Evolutionary conservation across 2,113 vertebrate species (phyloP).

Genomic region (Cichladusa arquata): DNA sequence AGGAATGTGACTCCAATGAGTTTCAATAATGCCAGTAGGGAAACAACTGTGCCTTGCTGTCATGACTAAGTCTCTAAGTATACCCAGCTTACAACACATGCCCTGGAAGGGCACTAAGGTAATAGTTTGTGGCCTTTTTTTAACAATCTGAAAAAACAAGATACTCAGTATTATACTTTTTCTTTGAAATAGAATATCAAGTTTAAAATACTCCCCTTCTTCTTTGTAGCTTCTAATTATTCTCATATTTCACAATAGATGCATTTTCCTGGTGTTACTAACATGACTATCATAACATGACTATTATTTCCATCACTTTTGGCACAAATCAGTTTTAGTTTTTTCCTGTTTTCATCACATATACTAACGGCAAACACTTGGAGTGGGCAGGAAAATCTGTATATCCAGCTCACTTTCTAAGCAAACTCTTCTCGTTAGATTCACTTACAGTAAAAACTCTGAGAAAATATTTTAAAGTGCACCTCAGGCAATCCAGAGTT

Average conservation of each 20-base stretch:
- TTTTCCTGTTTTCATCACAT: background rate
- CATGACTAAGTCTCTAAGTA: background rate
- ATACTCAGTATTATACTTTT: background rate
- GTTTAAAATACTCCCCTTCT: background rate
- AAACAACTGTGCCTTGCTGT: background rate
- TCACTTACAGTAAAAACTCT: background rate
- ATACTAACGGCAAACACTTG: background rate
- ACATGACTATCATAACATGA: background rate
- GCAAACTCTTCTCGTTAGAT: background rate
- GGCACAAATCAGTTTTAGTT: background rate
- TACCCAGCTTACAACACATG: background rate
- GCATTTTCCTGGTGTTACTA: background rate
- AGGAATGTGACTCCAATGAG: fast-evolving
- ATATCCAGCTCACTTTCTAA: background rate
- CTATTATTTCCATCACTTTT: background rate
- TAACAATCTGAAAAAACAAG: background rate
- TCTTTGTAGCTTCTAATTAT: background rate
- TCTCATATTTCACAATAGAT: background rate
- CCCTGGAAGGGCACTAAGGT: background rate
- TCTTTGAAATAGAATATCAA: background rate
- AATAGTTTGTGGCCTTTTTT: background rate
- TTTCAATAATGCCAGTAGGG: background rate
- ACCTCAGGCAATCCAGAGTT: background rate
- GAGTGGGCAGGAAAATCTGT: background rate
- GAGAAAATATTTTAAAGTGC: background rate